Evolutionary conservation across 2,888 invertebrate species (phyloP).

Genomic region (Ochlodes sylvanus): DNA sequence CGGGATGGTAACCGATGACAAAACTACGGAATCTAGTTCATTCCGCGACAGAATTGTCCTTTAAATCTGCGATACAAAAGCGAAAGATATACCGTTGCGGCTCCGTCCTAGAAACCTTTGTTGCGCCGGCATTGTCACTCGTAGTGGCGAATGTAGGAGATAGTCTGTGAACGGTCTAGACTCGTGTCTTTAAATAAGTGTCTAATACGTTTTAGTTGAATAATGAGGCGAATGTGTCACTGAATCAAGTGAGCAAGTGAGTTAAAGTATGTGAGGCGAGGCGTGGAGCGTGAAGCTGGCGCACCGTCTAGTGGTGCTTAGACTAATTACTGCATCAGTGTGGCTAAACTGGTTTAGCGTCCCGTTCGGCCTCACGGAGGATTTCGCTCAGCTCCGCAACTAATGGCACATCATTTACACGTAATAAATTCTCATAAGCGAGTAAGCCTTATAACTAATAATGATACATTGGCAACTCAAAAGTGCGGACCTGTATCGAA

Average conservation of each 20-base stretch:
- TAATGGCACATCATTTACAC: constrained; percentile 23
- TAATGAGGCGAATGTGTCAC: constrained; percentile 55
- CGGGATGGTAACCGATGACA: constrained; percentile 32
- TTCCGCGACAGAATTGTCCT: constrained; percentile 32
- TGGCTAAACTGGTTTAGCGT: constrained; percentile 72
- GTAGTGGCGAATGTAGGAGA: constrained; percentile 30
- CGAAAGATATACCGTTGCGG: constrained; percentile 70
- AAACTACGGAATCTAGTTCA: constrained; percentile 37
- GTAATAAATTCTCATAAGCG: background rate
- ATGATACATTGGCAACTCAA: background rate
- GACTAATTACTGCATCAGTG: constrained; percentile 77
- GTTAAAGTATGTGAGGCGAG: constrained; percentile 56
- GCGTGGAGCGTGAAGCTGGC: constrained; percentile 54
- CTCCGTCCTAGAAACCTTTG: constrained; percentile 73
- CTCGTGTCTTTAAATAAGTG: constrained; percentile 43
- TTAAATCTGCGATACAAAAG: constrained; percentile 55
- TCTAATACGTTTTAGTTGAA: constrained; percentile 53
- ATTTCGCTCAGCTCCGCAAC: constrained; percentile 39
- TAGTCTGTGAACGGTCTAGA: constrained; percentile 27
- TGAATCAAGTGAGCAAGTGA: constrained; percentile 56
- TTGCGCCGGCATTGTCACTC: constrained; percentile 50
- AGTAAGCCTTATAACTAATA: background rate
- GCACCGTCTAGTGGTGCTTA: constrained; percentile 65
- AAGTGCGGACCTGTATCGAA: background rate
- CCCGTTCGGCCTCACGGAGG: constrained; percentile 41